Evolutionary conservation across 1,140 invertebrate genomes (phyloP).

Genomic region (roundworm (Caenorhabditis elegans)): DNA sequence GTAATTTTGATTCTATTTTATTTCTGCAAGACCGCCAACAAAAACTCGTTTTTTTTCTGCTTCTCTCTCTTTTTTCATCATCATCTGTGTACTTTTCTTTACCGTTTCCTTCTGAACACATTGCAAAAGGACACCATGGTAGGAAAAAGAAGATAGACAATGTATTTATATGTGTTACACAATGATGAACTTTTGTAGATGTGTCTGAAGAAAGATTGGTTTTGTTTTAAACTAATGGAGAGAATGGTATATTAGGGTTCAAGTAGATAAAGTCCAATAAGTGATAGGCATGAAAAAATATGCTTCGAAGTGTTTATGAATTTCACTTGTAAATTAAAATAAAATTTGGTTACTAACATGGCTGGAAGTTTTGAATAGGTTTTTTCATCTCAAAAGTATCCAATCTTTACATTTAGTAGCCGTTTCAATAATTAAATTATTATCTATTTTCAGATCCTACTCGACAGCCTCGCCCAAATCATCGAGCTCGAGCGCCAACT

Average conservation of each 20-base stretch:
- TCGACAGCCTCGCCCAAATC: not conserved
- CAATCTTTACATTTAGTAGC: no score
- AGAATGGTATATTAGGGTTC: no score
- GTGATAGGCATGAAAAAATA: no score
- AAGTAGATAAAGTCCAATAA: no score
- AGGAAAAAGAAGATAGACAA: not conserved
- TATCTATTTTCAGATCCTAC: not conserved
- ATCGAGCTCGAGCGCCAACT: slow-evolving; percentile 21
- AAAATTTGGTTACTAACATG: no score
- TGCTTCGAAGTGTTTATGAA: no score
- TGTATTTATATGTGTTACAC: not conserved
- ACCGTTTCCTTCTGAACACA: not conserved
- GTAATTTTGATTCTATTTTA: not conserved
- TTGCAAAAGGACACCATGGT: not conserved
- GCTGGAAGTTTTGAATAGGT: no score
- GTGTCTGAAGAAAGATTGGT: no score
- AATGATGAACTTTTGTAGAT: not conserved
- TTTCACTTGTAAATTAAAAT: no score
- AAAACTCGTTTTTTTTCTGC: not conserved
- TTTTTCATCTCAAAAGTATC: not conserved
- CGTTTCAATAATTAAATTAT: not conserved
- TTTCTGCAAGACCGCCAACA: not conserved
- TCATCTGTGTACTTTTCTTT: not conserved
- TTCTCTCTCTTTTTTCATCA: not conserved
- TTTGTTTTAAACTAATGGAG: no score